phyloP scores from a whole-genome alignment of 2,797 vertebrate species.

The Graptemys geographica region DNA sequence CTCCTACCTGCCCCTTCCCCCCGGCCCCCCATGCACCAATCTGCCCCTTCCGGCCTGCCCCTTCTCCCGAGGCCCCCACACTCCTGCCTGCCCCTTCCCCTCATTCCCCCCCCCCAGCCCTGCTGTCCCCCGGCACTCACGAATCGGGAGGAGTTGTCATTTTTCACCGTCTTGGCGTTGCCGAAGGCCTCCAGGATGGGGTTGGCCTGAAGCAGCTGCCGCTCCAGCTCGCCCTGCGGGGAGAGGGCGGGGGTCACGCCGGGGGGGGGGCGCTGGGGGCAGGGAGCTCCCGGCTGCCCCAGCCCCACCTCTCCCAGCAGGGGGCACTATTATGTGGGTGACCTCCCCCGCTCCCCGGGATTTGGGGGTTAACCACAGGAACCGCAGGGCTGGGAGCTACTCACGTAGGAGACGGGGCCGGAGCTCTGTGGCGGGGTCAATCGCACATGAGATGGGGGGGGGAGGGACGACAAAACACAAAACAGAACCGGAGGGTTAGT shows the following conservation, averaged over 20 bases:
- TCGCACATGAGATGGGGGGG: not conserved
- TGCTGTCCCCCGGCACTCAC: conserved; percentile 76
- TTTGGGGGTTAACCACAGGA: not conserved
- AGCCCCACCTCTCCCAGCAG: not conserved
- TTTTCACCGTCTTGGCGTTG: conserved; percentile 93
- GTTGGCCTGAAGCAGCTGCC: conserved; percentile 92
- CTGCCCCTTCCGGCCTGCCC: too few species aligned
- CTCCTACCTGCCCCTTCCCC: not conserved
- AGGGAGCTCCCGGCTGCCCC: too few species aligned
- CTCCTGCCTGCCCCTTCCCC: too few species aligned
- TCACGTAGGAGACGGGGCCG: conserved; percentile 62
- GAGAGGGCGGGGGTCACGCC: not conserved
- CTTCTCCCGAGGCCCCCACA: too few species aligned
- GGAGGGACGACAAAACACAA: not conserved
- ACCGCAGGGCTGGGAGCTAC: conserved; percentile 20
- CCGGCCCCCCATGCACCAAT: too few species aligned
- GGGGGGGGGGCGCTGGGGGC: not conserved
- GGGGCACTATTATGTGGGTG: not conserved
- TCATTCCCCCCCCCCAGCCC: too few species aligned
- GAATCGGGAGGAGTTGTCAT: conserved; percentile 93
- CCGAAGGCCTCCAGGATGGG: conserved; percentile 92
- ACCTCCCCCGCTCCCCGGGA: not conserved
- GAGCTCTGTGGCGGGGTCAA: conserved; percentile 68
- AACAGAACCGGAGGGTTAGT: not conserved
- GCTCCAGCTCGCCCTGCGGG: conserved; percentile 90